A percentile compares a stretch with the other conserved stretches of the same genome.
Conservation (phyloP, 2,888 invertebrate species). For the Caenorhabditis sp. region DNA sequence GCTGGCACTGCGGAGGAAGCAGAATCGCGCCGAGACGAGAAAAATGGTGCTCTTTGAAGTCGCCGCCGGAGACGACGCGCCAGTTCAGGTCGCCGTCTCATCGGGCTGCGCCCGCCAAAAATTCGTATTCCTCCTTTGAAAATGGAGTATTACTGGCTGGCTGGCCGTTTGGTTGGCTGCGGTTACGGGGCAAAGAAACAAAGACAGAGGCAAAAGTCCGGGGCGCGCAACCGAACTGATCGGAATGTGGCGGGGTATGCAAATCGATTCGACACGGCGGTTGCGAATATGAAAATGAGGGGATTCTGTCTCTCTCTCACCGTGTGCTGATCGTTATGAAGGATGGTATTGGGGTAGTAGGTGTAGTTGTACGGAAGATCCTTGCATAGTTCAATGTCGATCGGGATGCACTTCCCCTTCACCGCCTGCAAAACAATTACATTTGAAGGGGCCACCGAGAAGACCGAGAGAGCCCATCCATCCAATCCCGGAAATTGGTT, state of each 20-base stretch:
- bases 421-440: constrained; percentile 72
- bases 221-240: too few relatives aligned
- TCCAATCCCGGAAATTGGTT: constrained; percentile 55
- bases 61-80: constrained; percentile 29
- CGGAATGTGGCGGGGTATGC: too few relatives aligned
- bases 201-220: not conserved
- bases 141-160: not conserved
- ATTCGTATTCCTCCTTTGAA: constrained; percentile 13
- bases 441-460: not conserved
- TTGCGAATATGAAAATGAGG: constrained; percentile 32
- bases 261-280: constrained; percentile 25
- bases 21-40: constrained; percentile 53
- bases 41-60: constrained; percentile 64
- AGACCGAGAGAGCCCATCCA: not conserved
- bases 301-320: constrained; percentile 56
- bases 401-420: constrained; percentile 77
- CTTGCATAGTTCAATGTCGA: constrained; percentile 77
- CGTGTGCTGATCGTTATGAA: constrained; percentile 75
- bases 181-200: not conserved
- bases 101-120: constrained; percentile 10
- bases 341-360: constrained; percentile 66
- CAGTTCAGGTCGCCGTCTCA: constrained; percentile 18
- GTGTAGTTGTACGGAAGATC: constrained; percentile 77
- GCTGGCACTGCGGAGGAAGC: constrained; percentile 38
- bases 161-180: too few relatives aligned